phyloP scores from a whole-genome alignment of 2,113 vertebrate genomes.

The Platysteira castanea region DNA sequence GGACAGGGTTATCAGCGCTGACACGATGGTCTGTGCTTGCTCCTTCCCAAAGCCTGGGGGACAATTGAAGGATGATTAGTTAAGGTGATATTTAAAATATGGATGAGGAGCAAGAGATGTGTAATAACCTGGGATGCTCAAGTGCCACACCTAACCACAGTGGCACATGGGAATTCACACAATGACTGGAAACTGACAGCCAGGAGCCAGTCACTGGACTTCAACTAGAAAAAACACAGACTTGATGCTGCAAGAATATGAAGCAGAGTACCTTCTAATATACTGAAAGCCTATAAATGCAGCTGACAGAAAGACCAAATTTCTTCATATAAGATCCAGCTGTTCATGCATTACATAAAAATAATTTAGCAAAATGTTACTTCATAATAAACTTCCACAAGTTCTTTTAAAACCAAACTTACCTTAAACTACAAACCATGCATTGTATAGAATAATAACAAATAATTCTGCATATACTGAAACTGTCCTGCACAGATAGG shows the following conservation, averaged over 20 bases:
- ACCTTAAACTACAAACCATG: neutral
- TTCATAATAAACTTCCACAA: neutral
- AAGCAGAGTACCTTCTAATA: neutral
- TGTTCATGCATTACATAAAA: neutral
- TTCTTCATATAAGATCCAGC: neutral
- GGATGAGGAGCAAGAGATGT: neutral
- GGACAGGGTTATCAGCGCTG: slow-evolving; percentile 79
- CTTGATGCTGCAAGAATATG: neutral
- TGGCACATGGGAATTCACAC: neutral
- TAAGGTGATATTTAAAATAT: neutral
- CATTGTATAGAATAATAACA: neutral
- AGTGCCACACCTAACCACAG: neutral
- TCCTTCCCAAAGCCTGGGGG: slow-evolving; percentile 85
- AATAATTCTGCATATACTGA: neutral
- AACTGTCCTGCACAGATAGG: neutral
- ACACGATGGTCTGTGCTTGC: slow-evolving; percentile 88
- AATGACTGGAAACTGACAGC: neutral
- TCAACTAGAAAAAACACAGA: neutral
- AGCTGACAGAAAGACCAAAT: neutral
- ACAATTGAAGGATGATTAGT: neutral
- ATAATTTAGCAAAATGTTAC: neutral
- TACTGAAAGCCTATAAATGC: neutral
- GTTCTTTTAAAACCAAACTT: neutral
- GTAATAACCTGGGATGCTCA: neutral
- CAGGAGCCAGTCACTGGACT: neutral